Conservation (phyloP, 2,888 invertebrate genomes). For the Cephus runcator region DNA sequence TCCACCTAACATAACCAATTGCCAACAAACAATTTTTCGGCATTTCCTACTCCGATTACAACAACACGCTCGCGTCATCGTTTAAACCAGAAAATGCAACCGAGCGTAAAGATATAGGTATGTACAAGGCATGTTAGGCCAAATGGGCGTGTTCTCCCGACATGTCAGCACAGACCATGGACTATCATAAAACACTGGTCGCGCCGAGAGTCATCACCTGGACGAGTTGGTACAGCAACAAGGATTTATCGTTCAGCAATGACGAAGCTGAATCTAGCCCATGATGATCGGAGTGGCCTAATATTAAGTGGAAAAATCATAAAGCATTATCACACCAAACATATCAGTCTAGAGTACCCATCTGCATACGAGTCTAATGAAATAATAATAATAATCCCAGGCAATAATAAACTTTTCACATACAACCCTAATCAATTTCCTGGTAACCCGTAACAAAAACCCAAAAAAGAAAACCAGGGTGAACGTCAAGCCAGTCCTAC, state of each 20-base stretch:
- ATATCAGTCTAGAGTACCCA: not conserved
- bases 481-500: too few species aligned
- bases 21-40: not conserved
- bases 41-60: not conserved
- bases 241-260: constrained; percentile 18
- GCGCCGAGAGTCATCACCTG: constrained; percentile 19
- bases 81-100: not conserved
- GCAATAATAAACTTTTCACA: not conserved
- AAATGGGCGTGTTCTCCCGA: constrained; percentile 5
- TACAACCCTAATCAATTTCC: not conserved
- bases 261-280: constrained; percentile 7
- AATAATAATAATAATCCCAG: not conserved
- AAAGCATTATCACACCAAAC: not conserved
- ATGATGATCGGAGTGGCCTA: not conserved
- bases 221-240: constrained; percentile 10
- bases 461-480: too few species aligned
- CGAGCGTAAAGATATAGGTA: constrained; percentile 1
- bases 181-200: constrained; percentile 14
- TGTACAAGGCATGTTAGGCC: not conserved
- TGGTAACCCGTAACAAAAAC: too few species aligned
- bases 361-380: not conserved
- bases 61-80: not conserved
- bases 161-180: constrained; percentile 2
- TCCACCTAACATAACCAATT: not conserved
- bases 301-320: not conserved